A percentile compares a stretch with the other conserved stretches of the same genome.
These are phyloP conservation scores for Gopherus evgoodei DNA, from an alignment of 2,113 vertebrate genomes.

Conservation along the genomic window DNA sequence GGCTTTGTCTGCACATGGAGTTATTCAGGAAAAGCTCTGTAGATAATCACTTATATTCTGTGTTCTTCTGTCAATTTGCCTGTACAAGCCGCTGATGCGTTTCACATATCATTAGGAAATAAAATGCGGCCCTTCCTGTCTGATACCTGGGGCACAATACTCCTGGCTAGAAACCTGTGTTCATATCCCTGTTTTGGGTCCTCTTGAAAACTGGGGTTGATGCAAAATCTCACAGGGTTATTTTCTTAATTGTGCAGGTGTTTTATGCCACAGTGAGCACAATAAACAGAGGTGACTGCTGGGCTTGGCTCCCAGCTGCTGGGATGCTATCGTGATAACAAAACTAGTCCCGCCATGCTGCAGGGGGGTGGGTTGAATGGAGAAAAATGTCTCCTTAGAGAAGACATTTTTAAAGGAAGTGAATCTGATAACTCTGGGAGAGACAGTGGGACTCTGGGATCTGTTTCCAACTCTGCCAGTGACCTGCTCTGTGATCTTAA, in stretches of 20 bases:
- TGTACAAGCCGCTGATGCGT: background rate
- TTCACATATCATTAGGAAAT: background rate
- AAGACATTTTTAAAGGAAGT: background rate
- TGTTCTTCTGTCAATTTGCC: background rate
- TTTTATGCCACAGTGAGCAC: fast-evolving
- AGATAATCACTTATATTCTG: no score
- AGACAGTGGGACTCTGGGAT: background rate
- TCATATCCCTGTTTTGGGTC: background rate
- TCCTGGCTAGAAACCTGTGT: fast-evolving
- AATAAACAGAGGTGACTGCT: fast-evolving
- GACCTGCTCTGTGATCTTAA: background rate
- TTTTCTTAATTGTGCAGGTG: background rate
- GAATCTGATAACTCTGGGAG: background rate
- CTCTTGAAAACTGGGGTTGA: background rate
- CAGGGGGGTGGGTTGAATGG: fast-evolving
- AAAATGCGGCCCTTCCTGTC: background rate
- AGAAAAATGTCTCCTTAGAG: background rate
- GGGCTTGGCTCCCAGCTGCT: fast-evolving
- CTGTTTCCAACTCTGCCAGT: background rate
- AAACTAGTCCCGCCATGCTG: fast-evolving
- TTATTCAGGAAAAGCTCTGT: background rate
- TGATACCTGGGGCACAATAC: background rate
- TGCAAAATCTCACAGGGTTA: fast-evolving
- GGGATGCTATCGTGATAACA: background rate
- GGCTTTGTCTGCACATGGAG: background rate